These are phyloP conservation scores for Pelosia muscerda DNA, from an alignment of 2,888 invertebrate genomes.

Conservation along the genomic window DNA sequence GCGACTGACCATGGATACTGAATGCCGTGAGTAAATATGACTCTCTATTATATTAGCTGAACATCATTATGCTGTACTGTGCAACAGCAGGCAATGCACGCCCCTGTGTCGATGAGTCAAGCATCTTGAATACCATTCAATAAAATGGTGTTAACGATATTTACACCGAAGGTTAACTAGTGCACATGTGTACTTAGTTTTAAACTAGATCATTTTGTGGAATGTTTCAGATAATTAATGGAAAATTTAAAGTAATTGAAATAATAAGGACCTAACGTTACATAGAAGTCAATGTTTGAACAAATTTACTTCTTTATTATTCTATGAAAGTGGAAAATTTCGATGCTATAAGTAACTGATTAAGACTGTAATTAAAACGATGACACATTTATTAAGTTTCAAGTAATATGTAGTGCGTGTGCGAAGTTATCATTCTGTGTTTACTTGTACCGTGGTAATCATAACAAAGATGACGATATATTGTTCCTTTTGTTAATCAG, in stretches of 20 bases:
- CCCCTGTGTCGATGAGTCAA: not conserved
- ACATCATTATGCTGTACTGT: not conserved
- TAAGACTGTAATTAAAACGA: no score
- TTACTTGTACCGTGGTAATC: not conserved
- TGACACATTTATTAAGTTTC: no score
- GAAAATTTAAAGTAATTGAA: no score
- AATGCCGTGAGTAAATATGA: no score
- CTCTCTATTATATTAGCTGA: not conserved
- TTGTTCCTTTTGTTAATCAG: not conserved
- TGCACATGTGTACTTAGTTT: not conserved
- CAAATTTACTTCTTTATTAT: no score
- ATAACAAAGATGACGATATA: not conserved
- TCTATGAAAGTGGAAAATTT: no score
- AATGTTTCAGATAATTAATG: no score
- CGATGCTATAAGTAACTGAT: no score
- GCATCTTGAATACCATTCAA: not conserved
- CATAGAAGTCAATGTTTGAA: no score
- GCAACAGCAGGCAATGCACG: not conserved
- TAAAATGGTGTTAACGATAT: not conserved
- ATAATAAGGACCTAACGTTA: no score
- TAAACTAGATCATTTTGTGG: no score
- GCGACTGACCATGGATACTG: not conserved
- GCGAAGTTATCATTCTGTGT: not conserved
- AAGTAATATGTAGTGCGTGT: not conserved
- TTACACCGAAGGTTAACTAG: conserved; percentile 1